phyloP scores from a whole-genome alignment of 2,113 vertebrate genomes.

The Recurvirostra avosetta region DNA sequence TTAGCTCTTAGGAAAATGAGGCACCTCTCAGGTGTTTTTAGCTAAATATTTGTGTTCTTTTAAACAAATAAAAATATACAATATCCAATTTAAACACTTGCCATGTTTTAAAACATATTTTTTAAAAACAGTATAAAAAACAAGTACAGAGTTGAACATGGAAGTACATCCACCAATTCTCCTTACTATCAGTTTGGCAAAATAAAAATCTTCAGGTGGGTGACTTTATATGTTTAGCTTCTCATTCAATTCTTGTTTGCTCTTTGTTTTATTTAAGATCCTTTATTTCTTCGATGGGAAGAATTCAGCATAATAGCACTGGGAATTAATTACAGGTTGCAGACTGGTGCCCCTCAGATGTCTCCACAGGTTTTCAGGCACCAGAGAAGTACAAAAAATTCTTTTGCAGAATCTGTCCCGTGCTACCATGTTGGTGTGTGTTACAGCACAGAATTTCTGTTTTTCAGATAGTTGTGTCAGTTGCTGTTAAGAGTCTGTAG shows the following conservation, averaged over 20 bases:
- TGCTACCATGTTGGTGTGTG: background rate
- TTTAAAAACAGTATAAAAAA: background rate
- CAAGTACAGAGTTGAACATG: background rate
- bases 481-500: background rate
- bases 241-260: background rate
- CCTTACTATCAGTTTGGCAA: background rate
- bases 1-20: background rate
- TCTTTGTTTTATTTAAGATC: slow-evolving; percentile 7
- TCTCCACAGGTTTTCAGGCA: background rate
- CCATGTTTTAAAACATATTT: background rate
- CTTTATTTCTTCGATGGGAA: background rate
- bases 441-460: background rate
- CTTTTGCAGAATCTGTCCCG: background rate
- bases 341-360: background rate
- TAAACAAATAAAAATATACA: background rate
- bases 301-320: background rate
- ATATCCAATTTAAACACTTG: background rate
- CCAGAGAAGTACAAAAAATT: background rate
- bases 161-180: background rate
- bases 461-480: background rate
- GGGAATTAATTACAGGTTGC: background rate
- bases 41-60: background rate
- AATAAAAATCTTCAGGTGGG: background rate
- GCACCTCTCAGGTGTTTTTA: background rate
- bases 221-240: background rate